These are phyloP conservation scores for Crocuta crocuta DNA, from an alignment of 2,113 vertebrate species.

Conservation along the genomic window DNA sequence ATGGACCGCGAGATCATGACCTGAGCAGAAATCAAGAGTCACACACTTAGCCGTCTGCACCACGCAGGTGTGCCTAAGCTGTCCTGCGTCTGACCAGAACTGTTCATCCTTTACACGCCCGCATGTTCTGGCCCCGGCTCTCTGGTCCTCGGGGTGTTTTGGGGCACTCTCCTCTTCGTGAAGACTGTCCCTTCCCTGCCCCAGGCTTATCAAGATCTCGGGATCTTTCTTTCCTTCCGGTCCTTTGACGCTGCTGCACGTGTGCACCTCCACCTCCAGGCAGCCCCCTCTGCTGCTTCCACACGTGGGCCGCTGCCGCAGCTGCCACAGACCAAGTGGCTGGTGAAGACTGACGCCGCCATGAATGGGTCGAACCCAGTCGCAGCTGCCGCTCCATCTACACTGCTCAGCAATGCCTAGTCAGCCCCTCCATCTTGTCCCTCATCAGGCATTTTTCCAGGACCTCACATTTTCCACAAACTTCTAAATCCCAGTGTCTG, in stretches of 20 bases:
- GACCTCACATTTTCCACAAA: not conserved
- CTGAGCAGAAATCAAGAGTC: too few relatives aligned
- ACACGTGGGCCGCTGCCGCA: not conserved
- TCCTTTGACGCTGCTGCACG: not conserved
- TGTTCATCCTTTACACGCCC: not conserved
- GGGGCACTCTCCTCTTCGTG: not conserved
- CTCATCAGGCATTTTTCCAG: not conserved
- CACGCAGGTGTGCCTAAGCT: not conserved
- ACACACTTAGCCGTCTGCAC: too few relatives aligned
- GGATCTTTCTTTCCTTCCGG: not conserved
- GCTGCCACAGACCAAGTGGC: slow-evolving; percentile 30
- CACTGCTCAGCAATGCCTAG: not conserved
- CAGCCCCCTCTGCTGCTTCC: not conserved
- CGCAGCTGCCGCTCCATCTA: not conserved
- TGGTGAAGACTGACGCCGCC: not conserved
- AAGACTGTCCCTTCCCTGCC: not conserved
- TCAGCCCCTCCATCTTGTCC: not conserved
- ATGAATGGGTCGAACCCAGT: not conserved
- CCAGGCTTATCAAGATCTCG: not conserved
- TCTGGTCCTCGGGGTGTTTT: not conserved
- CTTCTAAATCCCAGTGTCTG: not conserved
- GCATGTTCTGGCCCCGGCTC: not conserved
- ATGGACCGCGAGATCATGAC: too few relatives aligned
- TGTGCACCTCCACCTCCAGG: not conserved
- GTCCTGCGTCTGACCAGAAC: not conserved